phyloP scores from a whole-genome alignment of 2,113 vertebrate genomes.

The Equus przewalskii region DNA sequence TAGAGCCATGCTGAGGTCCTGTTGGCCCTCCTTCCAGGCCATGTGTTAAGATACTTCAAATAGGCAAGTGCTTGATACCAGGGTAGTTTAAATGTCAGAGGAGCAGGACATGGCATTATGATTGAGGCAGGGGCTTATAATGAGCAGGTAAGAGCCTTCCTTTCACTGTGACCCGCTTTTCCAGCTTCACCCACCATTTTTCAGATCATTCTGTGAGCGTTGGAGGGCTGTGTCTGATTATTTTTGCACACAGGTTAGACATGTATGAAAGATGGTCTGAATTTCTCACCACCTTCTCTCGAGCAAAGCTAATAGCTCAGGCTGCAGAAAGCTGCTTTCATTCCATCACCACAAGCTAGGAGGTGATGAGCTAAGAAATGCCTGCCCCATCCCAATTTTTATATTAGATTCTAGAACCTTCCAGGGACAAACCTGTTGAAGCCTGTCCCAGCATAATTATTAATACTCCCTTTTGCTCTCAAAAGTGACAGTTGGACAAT shows the following conservation, averaged over 20 bases:
- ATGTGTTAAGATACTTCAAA: not conserved
- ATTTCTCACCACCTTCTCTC: not conserved
- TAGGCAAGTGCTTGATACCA: not conserved
- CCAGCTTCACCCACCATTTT: not conserved
- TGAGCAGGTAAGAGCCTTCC: not conserved
- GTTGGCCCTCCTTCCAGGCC: not conserved
- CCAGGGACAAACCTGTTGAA: not conserved
- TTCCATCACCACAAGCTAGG: rapidly evolving
- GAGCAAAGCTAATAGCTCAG: not conserved
- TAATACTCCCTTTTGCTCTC: not conserved
- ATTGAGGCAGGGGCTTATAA: not conserved
- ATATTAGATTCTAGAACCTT: not conserved
- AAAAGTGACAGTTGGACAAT: not conserved
- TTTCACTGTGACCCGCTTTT: not conserved
- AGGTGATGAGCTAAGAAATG: not conserved
- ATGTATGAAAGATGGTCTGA: not conserved
- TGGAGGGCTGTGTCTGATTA: not conserved
- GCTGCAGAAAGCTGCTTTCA: not conserved
- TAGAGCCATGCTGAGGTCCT: not conserved
- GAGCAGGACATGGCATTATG: too few species aligned
- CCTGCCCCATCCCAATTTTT: not conserved
- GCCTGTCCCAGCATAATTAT: not conserved
- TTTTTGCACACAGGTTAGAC: not conserved
- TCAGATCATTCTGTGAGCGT: not conserved
- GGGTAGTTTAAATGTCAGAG: not conserved